Conservation (phyloP, 2,797 vertebrate species). For the Dromococcyx pavoninus region DNA sequence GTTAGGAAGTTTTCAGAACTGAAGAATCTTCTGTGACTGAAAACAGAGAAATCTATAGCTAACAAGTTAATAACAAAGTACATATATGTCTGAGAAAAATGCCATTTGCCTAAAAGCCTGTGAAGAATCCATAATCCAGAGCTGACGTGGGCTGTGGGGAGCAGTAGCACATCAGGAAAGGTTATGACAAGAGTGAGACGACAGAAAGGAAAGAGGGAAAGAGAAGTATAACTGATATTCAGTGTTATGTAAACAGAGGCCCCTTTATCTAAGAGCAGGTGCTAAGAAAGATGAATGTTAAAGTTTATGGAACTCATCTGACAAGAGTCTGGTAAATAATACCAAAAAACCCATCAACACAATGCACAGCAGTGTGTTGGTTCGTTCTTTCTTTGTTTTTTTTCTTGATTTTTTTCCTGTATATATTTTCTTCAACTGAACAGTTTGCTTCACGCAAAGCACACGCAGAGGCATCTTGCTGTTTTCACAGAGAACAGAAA, state of each 20-base stretch:
- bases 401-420: background rate
- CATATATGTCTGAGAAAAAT: background rate
- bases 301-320: background rate
- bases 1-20: background rate
- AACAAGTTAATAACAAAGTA: background rate
- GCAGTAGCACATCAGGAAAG: background rate
- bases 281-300: background rate
- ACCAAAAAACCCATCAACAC: background rate
- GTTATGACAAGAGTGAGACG: background rate
- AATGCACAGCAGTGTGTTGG: background rate
- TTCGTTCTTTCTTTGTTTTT: fast-evolving
- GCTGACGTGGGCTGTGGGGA: background rate
- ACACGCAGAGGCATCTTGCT: background rate
- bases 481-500: background rate
- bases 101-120: background rate
- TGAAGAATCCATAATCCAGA: background rate
- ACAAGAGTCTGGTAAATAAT: background rate
- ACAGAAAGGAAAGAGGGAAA: background rate
- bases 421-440: background rate
- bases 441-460: background rate
- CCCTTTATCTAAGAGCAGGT: background rate
- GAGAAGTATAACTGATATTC: background rate
- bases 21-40: background rate
- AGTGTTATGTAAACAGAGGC: background rate
- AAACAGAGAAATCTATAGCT: background rate